Base-by-base conservation (phyloP, 2,888 invertebrate species). In the Drosophila limbata region DNA sequence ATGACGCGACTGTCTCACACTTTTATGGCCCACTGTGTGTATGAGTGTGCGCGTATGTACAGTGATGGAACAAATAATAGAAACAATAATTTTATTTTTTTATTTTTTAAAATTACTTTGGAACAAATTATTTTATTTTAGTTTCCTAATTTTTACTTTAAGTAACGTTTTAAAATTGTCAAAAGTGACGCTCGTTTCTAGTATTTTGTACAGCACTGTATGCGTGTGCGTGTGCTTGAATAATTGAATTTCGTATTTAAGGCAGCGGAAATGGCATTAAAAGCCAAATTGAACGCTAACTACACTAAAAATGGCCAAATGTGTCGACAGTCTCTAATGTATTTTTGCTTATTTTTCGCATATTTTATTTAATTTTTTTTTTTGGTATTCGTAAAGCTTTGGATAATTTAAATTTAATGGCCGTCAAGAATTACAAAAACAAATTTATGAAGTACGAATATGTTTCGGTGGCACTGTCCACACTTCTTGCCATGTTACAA, bases 371-470 rank as follows among this genome's bases (percentile, higher is more conserved):
- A 3, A 1, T 37, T 62, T 47, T n/a, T 37, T 39, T 37, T 40
- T 44, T 31, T 44, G 15, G 15, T 28, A 28, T 28, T 28, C 28
- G 28, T 10, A 3, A 4, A 17, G 51, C 33, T 44, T 67, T 68
- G 75, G 82, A 82, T 84, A 84, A 84, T 84, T 84, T 85, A 64
- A 79, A 88, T 89, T 84, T 84, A 84, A 84, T 89, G 84, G 90
- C 88, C 84, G 85, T 89, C 88, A 85, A 82, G 84, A 88, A 83
- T 88, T 88, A 88, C 81, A 73, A 81, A 88, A 88, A 71, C 68
- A 72, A 81, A 89, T 75, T 84, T 88, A 79, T 75, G 83, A 70
- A 69, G 50, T 65, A 65, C 42, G 17, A 71, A 45, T 55, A 55
- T 21, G 25, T 28, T 60, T 33, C 51, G 40, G 31, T 21, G 35